These are phyloP conservation scores for Stegana nigrithorax DNA, from an alignment of 2,888 invertebrate species.

Conservation along the genomic window DNA sequence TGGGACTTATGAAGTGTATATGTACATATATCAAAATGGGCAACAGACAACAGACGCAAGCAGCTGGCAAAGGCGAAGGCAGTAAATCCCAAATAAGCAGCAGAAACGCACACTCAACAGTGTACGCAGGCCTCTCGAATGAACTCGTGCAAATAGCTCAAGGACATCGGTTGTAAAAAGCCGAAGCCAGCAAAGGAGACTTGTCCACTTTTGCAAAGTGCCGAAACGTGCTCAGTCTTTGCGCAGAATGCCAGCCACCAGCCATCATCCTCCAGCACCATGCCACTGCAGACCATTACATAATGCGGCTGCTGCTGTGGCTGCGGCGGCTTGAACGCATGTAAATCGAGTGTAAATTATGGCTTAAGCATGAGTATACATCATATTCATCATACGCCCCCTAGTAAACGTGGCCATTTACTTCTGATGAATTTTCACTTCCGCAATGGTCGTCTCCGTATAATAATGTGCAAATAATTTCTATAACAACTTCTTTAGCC, in stretches of 20 bases:
- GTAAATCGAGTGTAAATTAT: conserved; percentile 51
- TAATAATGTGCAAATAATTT: too few species aligned
- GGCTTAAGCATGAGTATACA: conserved; percentile 35
- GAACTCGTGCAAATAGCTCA: not conserved
- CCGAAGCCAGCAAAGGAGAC: not conserved
- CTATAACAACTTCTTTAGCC: too few species aligned
- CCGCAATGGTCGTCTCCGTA: too few species aligned
- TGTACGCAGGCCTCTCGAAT: not conserved
- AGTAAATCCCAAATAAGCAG: not conserved
- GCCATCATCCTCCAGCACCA: not conserved
- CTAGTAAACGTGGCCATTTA: conserved; percentile 1
- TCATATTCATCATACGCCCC: conserved; percentile 34
- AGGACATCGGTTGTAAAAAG: not conserved
- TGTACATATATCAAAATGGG: too few species aligned
- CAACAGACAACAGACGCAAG: too few species aligned
- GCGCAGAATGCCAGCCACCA: conserved; percentile 6
- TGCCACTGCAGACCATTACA: not conserved
- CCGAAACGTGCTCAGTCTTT: conserved; percentile 40
- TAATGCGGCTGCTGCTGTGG: too few species aligned
- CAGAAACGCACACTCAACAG: not conserved
- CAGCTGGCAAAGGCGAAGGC: not conserved
- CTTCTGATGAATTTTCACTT: too few species aligned
- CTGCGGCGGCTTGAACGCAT: conserved; percentile 28
- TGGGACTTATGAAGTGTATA: too few species aligned
- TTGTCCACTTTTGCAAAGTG: conserved; percentile 28